Percentiles rank a stretch among this genome's conserved stretches.
These are phyloP conservation scores for Triplophysa tibetana DNA, from an alignment of 2,113 vertebrate genomes.

Conservation along the genomic window DNA sequence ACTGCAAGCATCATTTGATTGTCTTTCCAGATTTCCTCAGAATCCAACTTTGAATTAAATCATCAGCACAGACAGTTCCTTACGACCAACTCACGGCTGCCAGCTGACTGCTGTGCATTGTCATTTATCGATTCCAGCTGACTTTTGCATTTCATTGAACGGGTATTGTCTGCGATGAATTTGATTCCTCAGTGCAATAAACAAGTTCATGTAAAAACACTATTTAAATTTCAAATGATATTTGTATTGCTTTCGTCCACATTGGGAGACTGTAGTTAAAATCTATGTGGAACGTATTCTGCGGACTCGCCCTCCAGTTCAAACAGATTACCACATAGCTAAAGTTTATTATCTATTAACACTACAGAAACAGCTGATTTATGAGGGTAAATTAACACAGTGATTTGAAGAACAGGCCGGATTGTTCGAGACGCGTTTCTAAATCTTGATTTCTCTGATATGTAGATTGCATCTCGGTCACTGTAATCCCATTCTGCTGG, in stretches of 20 bases:
- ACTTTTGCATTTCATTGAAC: neutral
- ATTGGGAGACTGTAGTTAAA: neutral
- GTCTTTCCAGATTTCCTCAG: conserved; percentile 50
- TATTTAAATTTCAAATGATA: conserved; percentile 24
- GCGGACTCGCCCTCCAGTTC: neutral
- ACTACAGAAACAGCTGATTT: neutral
- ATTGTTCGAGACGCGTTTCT: neutral
- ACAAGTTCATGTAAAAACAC: conserved; percentile 27
- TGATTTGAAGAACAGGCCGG: neutral
- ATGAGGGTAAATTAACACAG: neutral
- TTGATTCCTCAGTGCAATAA: neutral
- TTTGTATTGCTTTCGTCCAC: conserved; percentile 12
- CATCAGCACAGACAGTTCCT: neutral
- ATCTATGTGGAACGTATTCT: neutral
- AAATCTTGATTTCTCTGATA: conserved; percentile 25
- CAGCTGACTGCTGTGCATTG: neutral
- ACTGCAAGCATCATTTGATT: conserved; percentile 8
- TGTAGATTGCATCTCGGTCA: conserved; percentile 2
- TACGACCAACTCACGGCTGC: neutral
- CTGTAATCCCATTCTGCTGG: conserved; percentile 12
- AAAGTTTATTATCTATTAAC: conserved; percentile 17
- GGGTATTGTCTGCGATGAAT: neutral
- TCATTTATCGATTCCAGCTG: neutral
- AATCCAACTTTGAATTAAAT: conserved; percentile 22
- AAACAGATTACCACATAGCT: conserved; percentile 31